Conservation (phyloP, 2,797 vertebrate genomes). For the Siniperca scherzeri region DNA sequence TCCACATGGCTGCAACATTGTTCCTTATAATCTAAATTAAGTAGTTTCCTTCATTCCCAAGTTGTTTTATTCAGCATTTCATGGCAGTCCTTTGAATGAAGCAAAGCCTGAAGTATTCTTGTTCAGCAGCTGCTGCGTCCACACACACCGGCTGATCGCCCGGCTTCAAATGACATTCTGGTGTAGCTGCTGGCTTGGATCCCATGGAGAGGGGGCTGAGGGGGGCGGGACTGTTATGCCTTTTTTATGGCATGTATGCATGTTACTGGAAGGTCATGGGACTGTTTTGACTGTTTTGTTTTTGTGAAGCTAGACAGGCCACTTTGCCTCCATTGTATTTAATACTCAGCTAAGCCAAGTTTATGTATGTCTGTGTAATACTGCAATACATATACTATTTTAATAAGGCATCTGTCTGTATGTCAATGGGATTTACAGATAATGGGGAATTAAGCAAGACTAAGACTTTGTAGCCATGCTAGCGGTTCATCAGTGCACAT, state of each 20-base stretch:
- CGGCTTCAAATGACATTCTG: slow-evolving; percentile 79
- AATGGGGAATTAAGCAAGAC: not conserved
- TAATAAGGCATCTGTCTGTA: no score
- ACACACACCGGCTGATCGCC: slow-evolving; percentile 56
- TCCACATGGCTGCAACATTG: slow-evolving; percentile 26
- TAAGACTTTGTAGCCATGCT: not conserved
- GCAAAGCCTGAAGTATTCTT: slow-evolving; percentile 63
- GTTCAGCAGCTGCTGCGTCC: slow-evolving; percentile 75
- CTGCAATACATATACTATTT: not conserved
- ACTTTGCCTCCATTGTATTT: not conserved
- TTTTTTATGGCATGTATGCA: slow-evolving; percentile 48
- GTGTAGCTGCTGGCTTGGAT: slow-evolving; percentile 70
- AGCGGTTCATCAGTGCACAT: not conserved
- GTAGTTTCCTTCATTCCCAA: slow-evolving; percentile 9
- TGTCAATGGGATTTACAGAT: not conserved
- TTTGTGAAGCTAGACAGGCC: slow-evolving; percentile 9
- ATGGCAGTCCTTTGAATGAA: slow-evolving; percentile 57
- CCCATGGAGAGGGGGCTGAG: slow-evolving; percentile 50
- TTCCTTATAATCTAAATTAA: slow-evolving; percentile 13
- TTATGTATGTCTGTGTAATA: not conserved
- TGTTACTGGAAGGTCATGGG: slow-evolving; percentile 45
- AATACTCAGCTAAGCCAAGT: not conserved
- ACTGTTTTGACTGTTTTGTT: slow-evolving; percentile 28
- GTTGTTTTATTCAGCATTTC: slow-evolving; percentile 34
- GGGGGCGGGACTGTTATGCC: slow-evolving; percentile 61